Evolutionary conservation across 1,140 invertebrate genomes (phyloP).

Genomic region (Orius insidiosus): DNA sequence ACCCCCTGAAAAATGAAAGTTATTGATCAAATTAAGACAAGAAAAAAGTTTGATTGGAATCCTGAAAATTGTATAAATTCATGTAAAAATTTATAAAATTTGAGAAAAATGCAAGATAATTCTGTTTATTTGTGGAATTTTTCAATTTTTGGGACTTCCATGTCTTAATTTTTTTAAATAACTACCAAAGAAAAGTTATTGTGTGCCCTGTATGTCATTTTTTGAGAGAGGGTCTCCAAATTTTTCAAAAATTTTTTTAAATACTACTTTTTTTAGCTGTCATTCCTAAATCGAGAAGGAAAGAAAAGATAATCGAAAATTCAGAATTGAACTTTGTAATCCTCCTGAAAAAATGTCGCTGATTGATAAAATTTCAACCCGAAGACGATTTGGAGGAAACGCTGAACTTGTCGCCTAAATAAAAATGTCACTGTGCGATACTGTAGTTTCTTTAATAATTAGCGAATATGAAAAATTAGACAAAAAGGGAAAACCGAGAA

Average conservation of each 20-base stretch:
- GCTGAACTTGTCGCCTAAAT: constrained; percentile 28
- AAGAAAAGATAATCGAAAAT: constrained; percentile 43
- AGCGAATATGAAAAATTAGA: constrained; percentile 11
- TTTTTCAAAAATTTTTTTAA: too few relatives aligned
- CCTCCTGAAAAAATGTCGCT: constrained; percentile 32
- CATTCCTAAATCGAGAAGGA: constrained; percentile 48
- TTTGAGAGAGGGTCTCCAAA: too few relatives aligned
- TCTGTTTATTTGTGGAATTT: too few relatives aligned
- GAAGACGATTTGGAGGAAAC: constrained; percentile 54
- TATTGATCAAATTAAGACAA: constrained; percentile 33
- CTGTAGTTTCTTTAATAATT: too few relatives aligned
- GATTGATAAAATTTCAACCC: constrained; percentile 33
- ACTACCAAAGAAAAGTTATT: too few relatives aligned
- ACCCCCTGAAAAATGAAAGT: constrained; percentile 32
- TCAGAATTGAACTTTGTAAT: constrained; percentile 47
- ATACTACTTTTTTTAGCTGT: constrained; percentile 37
- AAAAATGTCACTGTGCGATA: constrained; percentile 11
- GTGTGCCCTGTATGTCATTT: too few relatives aligned
- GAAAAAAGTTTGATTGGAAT: constrained; percentile 55
- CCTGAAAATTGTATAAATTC: constrained; percentile 28
- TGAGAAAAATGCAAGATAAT: too few relatives aligned
- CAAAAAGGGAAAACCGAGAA: constrained; percentile 17
- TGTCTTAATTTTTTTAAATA: too few relatives aligned
- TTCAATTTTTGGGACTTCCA: too few relatives aligned
- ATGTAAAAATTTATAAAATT: neutral